Evolutionary conservation across 2,797 vertebrate species (phyloP).

Genomic region (Cottoperca gobio): DNA sequence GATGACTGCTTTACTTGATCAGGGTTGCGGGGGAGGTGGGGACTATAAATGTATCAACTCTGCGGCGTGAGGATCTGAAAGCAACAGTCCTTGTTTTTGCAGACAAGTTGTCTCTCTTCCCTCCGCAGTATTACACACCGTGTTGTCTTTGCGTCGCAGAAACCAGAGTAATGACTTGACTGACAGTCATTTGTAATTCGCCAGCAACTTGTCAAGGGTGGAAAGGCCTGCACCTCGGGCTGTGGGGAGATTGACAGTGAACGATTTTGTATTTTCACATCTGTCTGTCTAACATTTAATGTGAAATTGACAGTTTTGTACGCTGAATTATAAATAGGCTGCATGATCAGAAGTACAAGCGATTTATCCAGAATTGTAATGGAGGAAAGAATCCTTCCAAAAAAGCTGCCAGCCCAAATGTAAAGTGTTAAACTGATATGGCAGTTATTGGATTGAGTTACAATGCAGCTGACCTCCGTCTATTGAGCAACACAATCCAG

Average conservation of each 20-base stretch:
- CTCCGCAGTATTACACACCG: constrained; percentile 47
- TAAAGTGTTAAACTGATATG: constrained; percentile 47
- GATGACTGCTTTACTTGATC: constrained; percentile 84
- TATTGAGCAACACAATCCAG: constrained; percentile 57
- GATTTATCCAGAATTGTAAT: constrained; percentile 22
- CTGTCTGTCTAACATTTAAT: constrained; percentile 46
- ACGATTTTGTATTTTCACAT: constrained; percentile 52
- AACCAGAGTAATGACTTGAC: constrained; percentile 68
- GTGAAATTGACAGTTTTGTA: constrained; percentile 53
- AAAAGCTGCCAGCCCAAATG: constrained; percentile 36
- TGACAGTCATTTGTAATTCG: constrained; percentile 75
- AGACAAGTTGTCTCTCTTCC: constrained; percentile 51
- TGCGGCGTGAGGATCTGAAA: constrained; percentile 49
- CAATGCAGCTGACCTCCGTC: constrained; percentile 50
- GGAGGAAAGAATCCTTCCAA: constrained; percentile 7
- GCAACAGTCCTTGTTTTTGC: constrained; percentile 56
- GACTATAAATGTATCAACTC: constrained; percentile 67
- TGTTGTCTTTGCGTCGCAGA: constrained; percentile 65
- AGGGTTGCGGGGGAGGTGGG: constrained; percentile 55
- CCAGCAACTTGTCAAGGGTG: constrained; percentile 64
- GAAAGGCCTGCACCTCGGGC: constrained; percentile 58
- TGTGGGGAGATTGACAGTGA: constrained; percentile 59
- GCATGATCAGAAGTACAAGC: constrained; percentile 18
- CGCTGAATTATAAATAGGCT: constrained; percentile 42
- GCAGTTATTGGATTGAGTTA: constrained; percentile 54